A percentile compares a stretch with the other conserved stretches of the same genome.
Evolutionary conservation across 2,113 vertebrate species (phyloP).

Genomic region (Lutjanus erythropterus): DNA sequence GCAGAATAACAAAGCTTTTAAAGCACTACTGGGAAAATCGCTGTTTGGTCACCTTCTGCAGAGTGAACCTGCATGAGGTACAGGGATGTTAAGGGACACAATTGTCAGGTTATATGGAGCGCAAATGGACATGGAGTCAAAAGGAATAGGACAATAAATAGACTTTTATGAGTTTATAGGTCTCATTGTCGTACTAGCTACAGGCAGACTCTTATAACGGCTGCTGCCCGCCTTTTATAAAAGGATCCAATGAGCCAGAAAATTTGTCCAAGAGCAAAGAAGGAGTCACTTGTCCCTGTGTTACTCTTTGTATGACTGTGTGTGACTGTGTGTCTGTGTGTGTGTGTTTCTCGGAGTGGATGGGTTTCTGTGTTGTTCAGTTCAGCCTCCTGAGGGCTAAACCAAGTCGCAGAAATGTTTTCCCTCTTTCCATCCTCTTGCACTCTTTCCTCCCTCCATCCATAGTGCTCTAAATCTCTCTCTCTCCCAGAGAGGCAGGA

Average conservation of each 20-base stretch:
- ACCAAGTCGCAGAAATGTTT: conserved; percentile 27
- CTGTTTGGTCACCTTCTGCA: neutral
- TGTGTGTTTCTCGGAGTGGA: conserved; percentile 23
- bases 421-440: conserved; percentile 12
- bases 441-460: conserved; percentile 17
- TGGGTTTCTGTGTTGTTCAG: conserved; percentile 34
- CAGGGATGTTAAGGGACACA: neutral
- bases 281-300: conserved; percentile 42
- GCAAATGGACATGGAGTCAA: conserved; percentile 1
- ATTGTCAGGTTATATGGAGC: conserved; percentile 22
- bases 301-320: conserved; percentile 15
- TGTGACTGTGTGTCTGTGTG: neutral
- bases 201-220: conserved; percentile 29
- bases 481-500: conserved; percentile 11
- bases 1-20: neutral
- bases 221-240: conserved; percentile 58
- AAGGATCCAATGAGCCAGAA: conserved; percentile 65
- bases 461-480: neutral
- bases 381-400: conserved; percentile 20
- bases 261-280: conserved; percentile 61
- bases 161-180: conserved; percentile 49
- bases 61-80: neutral
- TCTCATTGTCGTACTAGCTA: conserved; percentile 32
- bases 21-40: neutral
- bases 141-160: conserved; percentile 46